phyloP scores from a whole-genome alignment of 1,140 invertebrate species.

The Tribolium castaneum region DNA sequence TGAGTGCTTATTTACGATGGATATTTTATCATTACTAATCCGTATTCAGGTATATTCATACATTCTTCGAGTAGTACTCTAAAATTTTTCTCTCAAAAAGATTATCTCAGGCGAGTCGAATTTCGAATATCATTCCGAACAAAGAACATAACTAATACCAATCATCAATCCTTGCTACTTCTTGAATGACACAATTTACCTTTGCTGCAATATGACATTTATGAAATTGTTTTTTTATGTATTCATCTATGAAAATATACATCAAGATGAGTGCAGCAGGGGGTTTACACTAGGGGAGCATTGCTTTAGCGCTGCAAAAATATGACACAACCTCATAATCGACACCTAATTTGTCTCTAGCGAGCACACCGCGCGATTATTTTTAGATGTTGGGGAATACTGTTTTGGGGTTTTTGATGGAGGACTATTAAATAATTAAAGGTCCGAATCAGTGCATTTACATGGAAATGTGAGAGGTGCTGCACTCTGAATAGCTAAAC shows the following conservation, averaged over 20 bases:
- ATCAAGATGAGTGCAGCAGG: too few relatives aligned
- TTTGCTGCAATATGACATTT: background rate
- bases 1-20: background rate
- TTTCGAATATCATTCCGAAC: constrained; percentile 6
- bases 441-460: background rate
- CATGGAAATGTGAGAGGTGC: too few relatives aligned
- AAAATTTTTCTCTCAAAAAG: background rate
- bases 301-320: background rate
- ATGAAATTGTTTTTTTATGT: constrained; percentile 18
- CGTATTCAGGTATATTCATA: background rate
- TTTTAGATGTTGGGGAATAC: background rate
- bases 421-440: background rate
- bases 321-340: background rate
- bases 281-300: background rate
- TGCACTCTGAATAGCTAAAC: too few relatives aligned
- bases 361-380: background rate
- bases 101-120: constrained; percentile 5
- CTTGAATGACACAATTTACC: constrained; percentile 8
- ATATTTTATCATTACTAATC: constrained; percentile 7
- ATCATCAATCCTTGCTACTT: constrained; percentile 9
- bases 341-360: background rate
- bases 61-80: background rate
- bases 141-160: constrained; percentile 2
- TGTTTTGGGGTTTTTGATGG: background rate
- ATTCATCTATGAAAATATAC: background rate